Evolutionary conservation across 2,888 invertebrate genomes (phyloP), one percentile per base, ranked within the genome.

Genomic region (Drosophila robusta): DNA sequence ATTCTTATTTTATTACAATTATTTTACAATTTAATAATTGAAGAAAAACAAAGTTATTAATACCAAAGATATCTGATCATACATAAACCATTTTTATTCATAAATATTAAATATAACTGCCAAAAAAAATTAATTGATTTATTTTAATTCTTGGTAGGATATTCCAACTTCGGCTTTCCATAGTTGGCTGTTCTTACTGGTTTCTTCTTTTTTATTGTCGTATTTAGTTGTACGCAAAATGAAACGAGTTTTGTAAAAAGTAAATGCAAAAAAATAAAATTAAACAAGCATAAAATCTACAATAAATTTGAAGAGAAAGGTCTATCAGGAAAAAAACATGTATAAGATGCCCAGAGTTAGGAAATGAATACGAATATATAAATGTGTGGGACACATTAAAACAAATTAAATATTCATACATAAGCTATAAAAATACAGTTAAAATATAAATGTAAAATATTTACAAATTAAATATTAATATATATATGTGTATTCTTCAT

Each of bases 241-340:
- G 9, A 50, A 70, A 55, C 70, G 44, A 70, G 70, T 69, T 70
- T 54, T 41, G 44, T 49, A 54, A 54, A 70, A 61, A 52, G 47
- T 62, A 49, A 62, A 54, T 49, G 47, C 34, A 45, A 24, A 52
- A 46, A 38, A 18, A 8, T 11, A 32, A 26, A 41, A 26, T 39
- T 39, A 32, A 26, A 42, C 26, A 47, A 46, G 29, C 22, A 22
- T 24, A 39, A 67, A 34, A 56, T 26, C 16, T 36, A 18, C 36
- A 7, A 39, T 42, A 14, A 44, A 22, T 36, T 9, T 38, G 12
- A 39, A 45, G 32, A 55, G 67, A 55, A 56, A 66, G 66, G 67
- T 66, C 26, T 45, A 18, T 14, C 18, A 18, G 16, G 11, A 11
- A 24, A 26, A 24, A 34, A 26, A 34, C 3, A 8, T 34, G 12